Conservation (phyloP, 2,797 vertebrate species). For the Acanthurus lineatus region DNA sequence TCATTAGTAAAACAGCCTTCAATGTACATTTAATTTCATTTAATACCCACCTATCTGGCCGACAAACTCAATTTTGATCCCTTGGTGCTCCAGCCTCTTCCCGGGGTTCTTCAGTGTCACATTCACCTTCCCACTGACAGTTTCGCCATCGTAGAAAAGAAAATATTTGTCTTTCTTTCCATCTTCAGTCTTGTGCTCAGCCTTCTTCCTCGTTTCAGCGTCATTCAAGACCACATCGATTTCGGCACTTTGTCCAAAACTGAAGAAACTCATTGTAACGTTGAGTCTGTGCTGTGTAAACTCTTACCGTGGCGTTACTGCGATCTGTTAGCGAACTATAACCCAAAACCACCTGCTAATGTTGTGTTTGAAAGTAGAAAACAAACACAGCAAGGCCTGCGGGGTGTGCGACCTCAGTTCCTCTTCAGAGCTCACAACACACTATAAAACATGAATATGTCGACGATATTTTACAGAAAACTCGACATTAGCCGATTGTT, state of each 20-base stretch:
- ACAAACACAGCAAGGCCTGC: slow-evolving; percentile 49
- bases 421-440: neutral
- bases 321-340: slow-evolving; percentile 32
- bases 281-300: slow-evolving; percentile 7
- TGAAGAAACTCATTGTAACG: slow-evolving; percentile 93
- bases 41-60: slow-evolving; percentile 93
- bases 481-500: slow-evolving; percentile 43
- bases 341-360: neutral
- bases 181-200: slow-evolving; percentile 95
- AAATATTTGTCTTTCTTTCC: slow-evolving; percentile 98
- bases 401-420: slow-evolving; percentile 24
- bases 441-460: slow-evolving; percentile 24
- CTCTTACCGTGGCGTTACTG: slow-evolving; percentile 15
- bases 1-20: neutral
- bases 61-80: slow-evolving; percentile 98
- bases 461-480: slow-evolving; percentile 23
- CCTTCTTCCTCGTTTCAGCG: slow-evolving; percentile 93
- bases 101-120: slow-evolving; percentile 95
- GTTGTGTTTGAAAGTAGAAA: slow-evolving; percentile 36
- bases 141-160: slow-evolving; percentile 97
- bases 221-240: slow-evolving; percentile 94
- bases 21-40: neutral
- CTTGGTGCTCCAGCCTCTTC: slow-evolving; percentile 96
- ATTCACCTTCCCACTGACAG: slow-evolving; percentile 94
- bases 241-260: slow-evolving; percentile 95